Base-by-base conservation (phyloP, 2,797 vertebrate species). In the Bovichtus variegatus region DNA sequence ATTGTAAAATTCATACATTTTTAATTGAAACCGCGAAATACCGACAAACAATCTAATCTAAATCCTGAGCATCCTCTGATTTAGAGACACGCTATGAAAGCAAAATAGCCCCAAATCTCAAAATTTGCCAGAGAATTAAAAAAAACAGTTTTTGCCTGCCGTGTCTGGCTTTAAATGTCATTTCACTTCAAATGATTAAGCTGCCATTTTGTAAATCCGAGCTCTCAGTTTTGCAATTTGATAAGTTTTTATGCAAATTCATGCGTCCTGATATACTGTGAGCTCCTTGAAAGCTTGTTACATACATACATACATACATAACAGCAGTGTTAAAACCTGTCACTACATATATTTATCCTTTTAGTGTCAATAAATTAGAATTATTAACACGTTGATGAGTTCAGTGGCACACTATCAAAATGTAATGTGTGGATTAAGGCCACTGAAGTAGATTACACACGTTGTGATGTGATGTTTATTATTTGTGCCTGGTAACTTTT, bases 171-270 rank as follows among this genome's bases (percentile, higher is more conserved):
- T n/a, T n/a, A n/a, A n/a, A n/a, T n/a, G n/a, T n/a, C n/a, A n/a
- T n/a, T n/a, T 31, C 36, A 11, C 41, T 34, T 50, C 0, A 50
- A 9, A 38, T n/a, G n/a, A n/a, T n/a, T n/a, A n/a, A n/a, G n/a
- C n/a, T 27, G 41, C 34, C 7, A 63, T 6, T 57, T 2, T 18
- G 7, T 25, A 16, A 53, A 4, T 2, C 23, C 11, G 23, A 31
- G 18, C 19, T 36, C 29, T 53, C 36, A 12, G 15, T 70, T 57
- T 55, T 43, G 11, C 27, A 18, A 13, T 49, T 49, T 55, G 3
- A 61, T 50, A 19, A 18, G 51, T 49, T 41, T 49, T 19, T 9
- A 62, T 53, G 19, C 57, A 47, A 18, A 74, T 67, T 50, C 38
- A 7, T 3, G 18, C 27, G 23, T 51, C n/a, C 5, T 0, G 0